A percentile compares a stretch with the other conserved stretches of the same genome.
These are phyloP conservation scores for Rhabdornis inornatus DNA, from an alignment of 2,113 vertebrate genomes.

Conservation along the genomic window DNA sequence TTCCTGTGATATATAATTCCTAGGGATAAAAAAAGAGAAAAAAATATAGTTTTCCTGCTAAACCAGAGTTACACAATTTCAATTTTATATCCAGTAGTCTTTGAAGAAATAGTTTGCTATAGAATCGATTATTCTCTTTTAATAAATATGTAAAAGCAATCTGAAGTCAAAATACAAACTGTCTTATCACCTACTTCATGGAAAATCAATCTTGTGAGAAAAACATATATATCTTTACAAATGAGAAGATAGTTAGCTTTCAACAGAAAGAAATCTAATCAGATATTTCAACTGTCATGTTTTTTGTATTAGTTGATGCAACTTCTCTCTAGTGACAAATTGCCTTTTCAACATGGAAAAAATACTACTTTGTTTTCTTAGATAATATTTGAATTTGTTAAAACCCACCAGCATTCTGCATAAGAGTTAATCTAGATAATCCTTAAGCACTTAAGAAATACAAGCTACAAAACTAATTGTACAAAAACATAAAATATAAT, in stretches of 20 bases:
- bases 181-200: background rate
- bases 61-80: background rate
- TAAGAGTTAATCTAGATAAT: background rate
- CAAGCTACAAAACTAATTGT: background rate
- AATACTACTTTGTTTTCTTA: background rate
- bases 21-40: background rate
- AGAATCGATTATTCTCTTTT: background rate
- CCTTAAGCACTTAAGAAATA: background rate
- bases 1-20: background rate
- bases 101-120: background rate
- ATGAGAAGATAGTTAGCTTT: background rate
- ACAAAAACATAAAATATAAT: background rate
- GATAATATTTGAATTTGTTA: background rate
- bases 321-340: background rate
- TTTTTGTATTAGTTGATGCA: background rate
- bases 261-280: background rate
- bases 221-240: background rate
- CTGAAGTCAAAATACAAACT: background rate
- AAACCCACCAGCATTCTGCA: background rate
- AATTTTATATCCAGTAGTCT: background rate
- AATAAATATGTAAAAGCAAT: background rate
- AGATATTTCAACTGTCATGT: background rate
- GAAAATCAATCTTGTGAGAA: background rate
- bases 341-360: background rate
- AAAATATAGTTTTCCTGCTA: background rate